Evolutionary conservation across 1,140 invertebrate species (phyloP), one percentile per base, ranked within the genome.

Genomic region (Pseudomyrmex cubaensis): DNA sequence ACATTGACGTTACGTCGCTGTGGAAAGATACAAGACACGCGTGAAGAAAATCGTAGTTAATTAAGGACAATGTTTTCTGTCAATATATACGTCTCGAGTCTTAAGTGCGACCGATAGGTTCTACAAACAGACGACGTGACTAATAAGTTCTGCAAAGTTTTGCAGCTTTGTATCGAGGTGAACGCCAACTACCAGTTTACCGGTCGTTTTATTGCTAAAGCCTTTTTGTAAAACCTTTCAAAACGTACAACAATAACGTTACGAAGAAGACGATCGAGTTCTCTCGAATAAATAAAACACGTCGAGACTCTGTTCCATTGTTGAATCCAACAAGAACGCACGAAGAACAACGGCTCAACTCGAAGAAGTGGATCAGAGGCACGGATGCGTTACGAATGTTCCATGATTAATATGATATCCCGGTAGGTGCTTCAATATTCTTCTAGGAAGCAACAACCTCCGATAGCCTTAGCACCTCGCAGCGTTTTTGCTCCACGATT

Each of bases 361-460:
- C 22, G 76, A 48, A 70, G 50, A 78, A 80, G 66, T 80, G 20
- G 76, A 70, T 72, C 76, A 72, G 54, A 17, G 10, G 76, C 66
- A 70, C 66, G 76, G 76, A 72, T 80, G 76, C 76, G 66, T 80
- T 80, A 20, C 76, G 52, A 80, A 50, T 20, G 44, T 20, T 25
- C 52, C 22, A 80, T n/a, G 66, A 70, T 80, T 80, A 80, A 80
- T 48, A 72, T 15, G 44, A 80, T 12, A 17, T 50, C 64, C 17
- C 15, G 76, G 15, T 54, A 52, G 35, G 10, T 17, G 13, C 15
- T 54, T 48, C 20, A 15, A 15, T 63, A 17, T 20, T 1, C 20
- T 13, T 56, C 13, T 35, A 10, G 10, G n/a, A 70, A 20, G 20
- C 48, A 50, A 54, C 50, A 15, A 64, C 20, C 1, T 80, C 44